A percentile compares a stretch with the other conserved stretches of the same genome.
Evolutionary conservation across 2,797 vertebrate species (phyloP).

Genomic region (Acanthornis magna): DNA sequence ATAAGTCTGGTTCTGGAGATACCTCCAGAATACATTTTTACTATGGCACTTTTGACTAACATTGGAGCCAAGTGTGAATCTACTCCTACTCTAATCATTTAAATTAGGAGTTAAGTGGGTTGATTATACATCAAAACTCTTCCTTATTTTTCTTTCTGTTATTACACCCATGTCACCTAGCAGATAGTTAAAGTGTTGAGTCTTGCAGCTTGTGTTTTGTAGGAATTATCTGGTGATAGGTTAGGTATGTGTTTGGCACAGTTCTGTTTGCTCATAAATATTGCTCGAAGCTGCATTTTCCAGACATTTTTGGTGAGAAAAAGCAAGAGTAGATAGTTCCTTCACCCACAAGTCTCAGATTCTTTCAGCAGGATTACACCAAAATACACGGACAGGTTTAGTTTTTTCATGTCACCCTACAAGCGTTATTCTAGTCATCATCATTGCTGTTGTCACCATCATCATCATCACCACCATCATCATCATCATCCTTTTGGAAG

Average conservation of each 20-base stretch:
- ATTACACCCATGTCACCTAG: background rate
- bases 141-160: slow-evolving; percentile 27
- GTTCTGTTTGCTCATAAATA: background rate
- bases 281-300: background rate
- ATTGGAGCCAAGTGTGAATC: background rate
- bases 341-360: background rate
- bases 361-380: background rate
- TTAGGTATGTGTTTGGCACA: background rate
- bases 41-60: background rate
- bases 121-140: background rate
- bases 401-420: background rate
- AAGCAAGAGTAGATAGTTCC: background rate
- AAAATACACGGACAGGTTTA: background rate
- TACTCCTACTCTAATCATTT: slow-evolving; percentile 26
- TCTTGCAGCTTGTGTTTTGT: background rate
- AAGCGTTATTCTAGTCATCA: background rate
- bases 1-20: background rate
- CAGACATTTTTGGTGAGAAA: background rate
- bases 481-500: background rate
- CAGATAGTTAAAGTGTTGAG: background rate
- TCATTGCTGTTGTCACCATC: too few species aligned
- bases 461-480: too few species aligned
- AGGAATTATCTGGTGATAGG: background rate
- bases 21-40: background rate
- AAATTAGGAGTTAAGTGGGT: slow-evolving; percentile 20